Evolutionary conservation across 1,140 invertebrate species (phyloP), one percentile per base, ranked within the genome.

Genomic region (Pogonomyrmex barbatus): DNA sequence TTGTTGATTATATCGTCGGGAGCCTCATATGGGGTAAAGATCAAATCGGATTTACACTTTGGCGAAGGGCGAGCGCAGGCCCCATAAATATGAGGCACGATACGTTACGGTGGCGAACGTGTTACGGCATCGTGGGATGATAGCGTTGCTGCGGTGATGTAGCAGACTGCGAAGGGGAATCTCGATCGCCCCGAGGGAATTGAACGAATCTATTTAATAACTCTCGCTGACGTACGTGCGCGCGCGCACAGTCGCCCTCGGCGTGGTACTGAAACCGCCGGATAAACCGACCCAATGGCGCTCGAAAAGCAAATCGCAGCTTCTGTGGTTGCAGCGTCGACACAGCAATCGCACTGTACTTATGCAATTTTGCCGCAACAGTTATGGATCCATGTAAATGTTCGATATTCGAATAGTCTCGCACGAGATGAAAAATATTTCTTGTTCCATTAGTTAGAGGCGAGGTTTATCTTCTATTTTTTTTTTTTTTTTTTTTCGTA

Each of bases 141-240:
- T 82, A 68, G 45, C 76, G 63, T 68, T 70, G 77, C 77, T 62
- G 88, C 60, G 71, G 73, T 33, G 73, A 89, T 68, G 85, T 79
- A 79, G 88, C 67, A 71, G 77, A 85, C 88, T 90, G 70, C 65
- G 45, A 84, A 65, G 60, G 76, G 87, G 76, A 82, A 86, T 87
- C 87, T 87, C 75, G 71, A 90, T 91, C 89, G 86, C 81, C 91
- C 63, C 63, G 70, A 50, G 91, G 91, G 91, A 92, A 92, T 92
- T 92, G 88, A 90, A 90, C 87, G 91, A 91, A 92, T 83, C 75
- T 88, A 85, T 89, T 92, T 91, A 92, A 92, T 92, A 92, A 91
- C 91, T 91, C 83, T 81, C 71, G 87, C 84, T 83, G 78, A 87
- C 79, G 87, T 90, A 85, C 86, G 42, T 50, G 68, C 30, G 65